These are phyloP conservation scores for Microtus richardsoni DNA, from an alignment of 2,113 vertebrate genomes.

Conservation along the genomic window DNA sequence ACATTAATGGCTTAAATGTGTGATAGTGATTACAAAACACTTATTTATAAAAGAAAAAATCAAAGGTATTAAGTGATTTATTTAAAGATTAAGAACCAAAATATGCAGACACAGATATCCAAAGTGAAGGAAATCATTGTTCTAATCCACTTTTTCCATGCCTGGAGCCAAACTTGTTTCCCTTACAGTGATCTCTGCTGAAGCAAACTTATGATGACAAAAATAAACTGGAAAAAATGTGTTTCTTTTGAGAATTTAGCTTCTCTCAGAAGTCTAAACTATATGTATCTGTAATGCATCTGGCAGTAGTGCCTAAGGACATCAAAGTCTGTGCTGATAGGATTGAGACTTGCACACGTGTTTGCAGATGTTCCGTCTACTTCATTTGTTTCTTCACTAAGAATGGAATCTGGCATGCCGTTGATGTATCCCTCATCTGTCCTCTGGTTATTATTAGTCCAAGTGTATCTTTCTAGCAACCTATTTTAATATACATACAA, in stretches of 20 bases:
- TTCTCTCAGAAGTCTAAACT: not conserved
- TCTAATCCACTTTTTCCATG: not conserved
- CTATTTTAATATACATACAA: conserved; percentile 19
- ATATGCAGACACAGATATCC: not conserved
- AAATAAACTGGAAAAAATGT: not conserved
- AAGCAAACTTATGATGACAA: not conserved
- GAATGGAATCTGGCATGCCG: not conserved
- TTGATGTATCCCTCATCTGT: conserved; percentile 45
- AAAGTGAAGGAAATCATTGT: not conserved
- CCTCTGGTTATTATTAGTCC: conserved; percentile 22
- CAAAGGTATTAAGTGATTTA: not conserved
- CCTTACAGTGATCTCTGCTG: not conserved
- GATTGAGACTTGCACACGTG: not conserved
- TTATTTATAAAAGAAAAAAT: not conserved
- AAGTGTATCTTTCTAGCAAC: conserved; percentile 11
- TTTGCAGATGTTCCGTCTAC: not conserved
- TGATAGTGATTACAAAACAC: not conserved
- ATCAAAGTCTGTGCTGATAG: not conserved
- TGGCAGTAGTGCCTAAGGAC: not conserved
- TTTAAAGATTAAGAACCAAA: not conserved
- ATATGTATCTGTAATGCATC: not conserved
- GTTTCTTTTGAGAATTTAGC: not conserved
- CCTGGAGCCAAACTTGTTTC: not conserved
- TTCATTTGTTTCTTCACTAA: conserved; percentile 2
- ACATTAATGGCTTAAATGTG: not conserved